phyloP scores from a whole-genome alignment of 2,797 vertebrate species.

The Pogonophryne albipinna region DNA sequence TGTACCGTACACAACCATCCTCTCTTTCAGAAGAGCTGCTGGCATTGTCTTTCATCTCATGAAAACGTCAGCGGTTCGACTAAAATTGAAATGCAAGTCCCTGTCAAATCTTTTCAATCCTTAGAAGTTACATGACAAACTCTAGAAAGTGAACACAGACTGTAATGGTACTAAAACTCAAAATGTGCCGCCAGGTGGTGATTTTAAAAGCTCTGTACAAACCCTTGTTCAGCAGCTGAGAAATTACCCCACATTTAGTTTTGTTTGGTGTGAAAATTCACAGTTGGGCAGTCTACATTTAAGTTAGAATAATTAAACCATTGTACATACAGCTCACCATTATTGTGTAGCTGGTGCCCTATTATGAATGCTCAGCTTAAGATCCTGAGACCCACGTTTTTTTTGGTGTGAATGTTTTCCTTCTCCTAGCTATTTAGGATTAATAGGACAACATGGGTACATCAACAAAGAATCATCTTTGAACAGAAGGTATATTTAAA shows the following conservation, averaged over 20 bases:
- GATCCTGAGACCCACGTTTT: too few relatives aligned
- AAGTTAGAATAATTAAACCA: too few relatives aligned
- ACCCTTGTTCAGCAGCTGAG: background rate
- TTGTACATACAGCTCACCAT: too few relatives aligned
- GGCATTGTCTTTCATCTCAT: background rate
- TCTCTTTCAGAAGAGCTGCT: background rate
- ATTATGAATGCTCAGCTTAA: too few relatives aligned
- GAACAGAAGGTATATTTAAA: too few relatives aligned
- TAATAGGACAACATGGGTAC: too few relatives aligned
- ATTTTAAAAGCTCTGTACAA: background rate
- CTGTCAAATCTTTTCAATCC: background rate
- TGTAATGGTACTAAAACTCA: background rate
- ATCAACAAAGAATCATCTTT: too few relatives aligned
- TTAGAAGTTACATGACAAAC: constrained; percentile 6
- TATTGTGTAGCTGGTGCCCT: too few relatives aligned
- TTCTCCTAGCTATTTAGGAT: too few relatives aligned
- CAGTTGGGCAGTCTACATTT: too few relatives aligned
- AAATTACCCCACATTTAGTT: background rate
- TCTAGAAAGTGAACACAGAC: background rate
- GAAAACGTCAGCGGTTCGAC: background rate
- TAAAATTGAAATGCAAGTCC: background rate
- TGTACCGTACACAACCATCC: background rate
- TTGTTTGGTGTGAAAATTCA: background rate
- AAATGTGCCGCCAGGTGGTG: background rate
- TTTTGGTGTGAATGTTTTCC: too few relatives aligned